These are phyloP conservation scores for Oncorhynchus masou DNA, from an alignment of 2,113 vertebrate species.

Conservation along the genomic window DNA sequence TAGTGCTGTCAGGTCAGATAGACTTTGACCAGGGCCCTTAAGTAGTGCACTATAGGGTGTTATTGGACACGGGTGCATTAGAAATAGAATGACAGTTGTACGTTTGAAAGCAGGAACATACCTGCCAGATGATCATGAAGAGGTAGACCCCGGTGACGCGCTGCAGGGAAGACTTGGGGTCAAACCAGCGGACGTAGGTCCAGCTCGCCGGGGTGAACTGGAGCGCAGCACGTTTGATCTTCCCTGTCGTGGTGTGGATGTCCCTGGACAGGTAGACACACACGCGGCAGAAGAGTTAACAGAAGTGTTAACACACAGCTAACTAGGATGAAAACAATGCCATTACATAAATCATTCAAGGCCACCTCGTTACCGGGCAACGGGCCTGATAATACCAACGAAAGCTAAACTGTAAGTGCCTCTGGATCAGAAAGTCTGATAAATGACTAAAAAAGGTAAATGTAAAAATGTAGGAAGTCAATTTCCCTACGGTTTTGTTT, in stretches of 20 bases:
- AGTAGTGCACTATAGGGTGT: no score
- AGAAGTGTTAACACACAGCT: not conserved
- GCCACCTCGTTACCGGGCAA: not conserved
- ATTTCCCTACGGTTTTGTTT: no score
- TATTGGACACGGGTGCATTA: not conserved
- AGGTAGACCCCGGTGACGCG: conserved; percentile 92
- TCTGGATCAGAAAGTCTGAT: no score
- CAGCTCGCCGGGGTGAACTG: conserved; percentile 98
- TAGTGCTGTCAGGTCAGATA: no score
- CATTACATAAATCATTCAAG: not conserved
- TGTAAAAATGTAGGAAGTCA: no score
- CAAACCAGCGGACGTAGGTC: conserved; percentile 97
- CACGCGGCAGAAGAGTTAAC: conserved; percentile 50
- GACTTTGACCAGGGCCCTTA: no score
- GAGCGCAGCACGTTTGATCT: conserved; percentile 91
- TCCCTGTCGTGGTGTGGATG: conserved; percentile 96
- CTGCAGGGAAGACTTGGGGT: conserved; percentile 96
- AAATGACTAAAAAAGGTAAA: no score
- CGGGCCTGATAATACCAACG: not conserved
- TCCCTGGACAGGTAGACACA: conserved; percentile 73
- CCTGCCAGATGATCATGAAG: conserved; percentile 99
- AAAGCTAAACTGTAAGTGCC: not conserved
- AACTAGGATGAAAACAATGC: not conserved
- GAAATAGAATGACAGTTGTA: conserved; percentile 11
- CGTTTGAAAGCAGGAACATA: conserved; percentile 34